A percentile compares a stretch with the other conserved stretches of the same genome.
Evolutionary conservation across 2,888 invertebrate genomes (phyloP).

Genomic region (Heliconius ismenius): DNA sequence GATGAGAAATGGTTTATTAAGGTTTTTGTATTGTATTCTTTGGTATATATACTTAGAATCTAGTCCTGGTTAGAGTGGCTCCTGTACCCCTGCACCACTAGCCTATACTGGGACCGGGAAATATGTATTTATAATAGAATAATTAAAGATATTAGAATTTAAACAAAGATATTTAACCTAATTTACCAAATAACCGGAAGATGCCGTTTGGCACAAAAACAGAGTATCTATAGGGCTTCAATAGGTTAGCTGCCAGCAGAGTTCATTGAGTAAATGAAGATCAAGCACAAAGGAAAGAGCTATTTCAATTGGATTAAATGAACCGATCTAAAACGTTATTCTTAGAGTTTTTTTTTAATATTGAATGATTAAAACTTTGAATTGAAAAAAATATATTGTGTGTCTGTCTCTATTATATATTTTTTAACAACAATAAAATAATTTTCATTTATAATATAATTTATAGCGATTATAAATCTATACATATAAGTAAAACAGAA

Average conservation of each 20-base stretch:
- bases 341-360: constrained; percentile 1
- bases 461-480: too few species aligned
- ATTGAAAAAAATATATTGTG: background rate
- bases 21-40: background rate
- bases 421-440: too few species aligned
- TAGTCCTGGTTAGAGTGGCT: too few species aligned
- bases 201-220: constrained; percentile 41
- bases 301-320: constrained; percentile 42
- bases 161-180: constrained; percentile 16
- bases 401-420: too few species aligned
- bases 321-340: constrained; percentile 29
- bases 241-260: constrained; percentile 43
- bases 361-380: background rate
- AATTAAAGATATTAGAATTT: background rate
- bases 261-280: constrained; percentile 44
- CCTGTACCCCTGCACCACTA: too few species aligned
- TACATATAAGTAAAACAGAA: too few species aligned
- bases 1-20: background rate
- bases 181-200: constrained; percentile 33
- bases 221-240: constrained; percentile 41
- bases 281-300: constrained; percentile 40
- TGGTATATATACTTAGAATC: too few species aligned
- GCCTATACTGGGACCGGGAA: too few species aligned
- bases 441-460: too few species aligned
- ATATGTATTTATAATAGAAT: background rate